phyloP scores from a whole-genome alignment of 2,888 invertebrate species.

The Melipona bicolor region DNA sequence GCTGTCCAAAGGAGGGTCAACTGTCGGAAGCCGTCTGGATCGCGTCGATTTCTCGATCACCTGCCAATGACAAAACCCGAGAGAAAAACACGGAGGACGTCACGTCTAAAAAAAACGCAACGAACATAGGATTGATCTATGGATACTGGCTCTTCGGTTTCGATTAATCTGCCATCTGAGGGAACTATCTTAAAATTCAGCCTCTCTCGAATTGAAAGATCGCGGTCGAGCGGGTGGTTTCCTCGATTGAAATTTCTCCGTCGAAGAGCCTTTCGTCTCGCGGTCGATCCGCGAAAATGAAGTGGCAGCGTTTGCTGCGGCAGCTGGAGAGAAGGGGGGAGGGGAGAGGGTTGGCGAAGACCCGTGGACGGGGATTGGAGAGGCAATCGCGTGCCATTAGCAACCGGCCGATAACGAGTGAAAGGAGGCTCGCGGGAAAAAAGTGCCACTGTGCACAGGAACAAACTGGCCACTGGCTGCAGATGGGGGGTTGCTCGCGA shows the following conservation, averaged over 20 bases:
- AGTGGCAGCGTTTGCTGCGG: conserved; percentile 14
- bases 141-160: not conserved
- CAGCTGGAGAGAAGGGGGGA: too few species aligned
- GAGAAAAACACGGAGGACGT: conserved; percentile 8
- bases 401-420: conserved; percentile 74
- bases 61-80: conserved; percentile 25
- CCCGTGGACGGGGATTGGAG: conserved; percentile 12
- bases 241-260: conserved; percentile 51
- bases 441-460: conserved; percentile 62
- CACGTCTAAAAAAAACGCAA: not conserved
- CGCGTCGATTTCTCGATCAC: conserved; percentile 5
- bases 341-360: not conserved
- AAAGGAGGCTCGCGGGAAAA: conserved; percentile 63
- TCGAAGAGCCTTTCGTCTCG: not conserved
- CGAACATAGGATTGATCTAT: not conserved
- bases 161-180: conserved; percentile 4
- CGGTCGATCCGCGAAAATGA: conserved; percentile 34
- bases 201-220: not conserved
- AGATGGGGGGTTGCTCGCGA: conserved; percentile 30
- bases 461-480: conserved; percentile 30
- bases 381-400: conserved; percentile 78
- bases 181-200: conserved; percentile 24
- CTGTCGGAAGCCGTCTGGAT: too few species aligned
- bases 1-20: too few species aligned
- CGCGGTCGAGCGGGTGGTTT: not conserved